Evolutionary conservation across 2,888 invertebrate genomes (phyloP).

Genomic region (Temnothorax ravouxi): DNA sequence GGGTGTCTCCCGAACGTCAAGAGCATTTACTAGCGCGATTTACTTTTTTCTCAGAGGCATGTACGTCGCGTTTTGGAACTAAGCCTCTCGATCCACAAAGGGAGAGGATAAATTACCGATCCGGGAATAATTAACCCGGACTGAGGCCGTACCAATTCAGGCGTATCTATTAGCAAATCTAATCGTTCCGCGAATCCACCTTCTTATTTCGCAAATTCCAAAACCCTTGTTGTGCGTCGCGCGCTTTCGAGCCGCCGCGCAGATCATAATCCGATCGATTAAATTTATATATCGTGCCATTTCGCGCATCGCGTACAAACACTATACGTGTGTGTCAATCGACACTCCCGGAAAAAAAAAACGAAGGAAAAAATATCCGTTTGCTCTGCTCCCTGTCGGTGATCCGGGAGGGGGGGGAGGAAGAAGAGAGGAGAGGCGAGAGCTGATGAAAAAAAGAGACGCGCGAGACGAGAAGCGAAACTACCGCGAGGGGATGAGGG

Average conservation of each 20-base stretch:
- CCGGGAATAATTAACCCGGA: slow-evolving; percentile 4
- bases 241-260: slow-evolving; percentile 1
- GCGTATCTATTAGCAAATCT: not conserved
- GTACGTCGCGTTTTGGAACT: not conserved
- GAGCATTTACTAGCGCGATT: not conserved
- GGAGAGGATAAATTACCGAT: not conserved
- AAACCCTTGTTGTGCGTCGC: slow-evolving; percentile 3
- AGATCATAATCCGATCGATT: slow-evolving; percentile 45
- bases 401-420: no score
- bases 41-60: not conserved
- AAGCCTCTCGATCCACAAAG: not conserved
- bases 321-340: slow-evolving; percentile 20
- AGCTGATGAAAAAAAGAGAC: slow-evolving; percentile 38
- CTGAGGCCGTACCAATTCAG: not conserved
- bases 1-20: not conserved
- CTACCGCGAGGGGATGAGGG: slow-evolving; percentile 23
- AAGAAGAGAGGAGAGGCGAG: not conserved
- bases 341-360: slow-evolving; percentile 8
- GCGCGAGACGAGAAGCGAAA: slow-evolving; percentile 31
- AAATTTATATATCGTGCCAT: slow-evolving; percentile 34
- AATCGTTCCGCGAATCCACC: slow-evolving; percentile 9
- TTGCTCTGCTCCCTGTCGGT: slow-evolving; percentile 18
- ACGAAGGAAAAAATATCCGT: slow-evolving; percentile 18
- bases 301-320: slow-evolving; percentile 36
- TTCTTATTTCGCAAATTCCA: slow-evolving; percentile 33